Conservation (phyloP, 2,888 invertebrate genomes). For the Lymantria dispar region DNA sequence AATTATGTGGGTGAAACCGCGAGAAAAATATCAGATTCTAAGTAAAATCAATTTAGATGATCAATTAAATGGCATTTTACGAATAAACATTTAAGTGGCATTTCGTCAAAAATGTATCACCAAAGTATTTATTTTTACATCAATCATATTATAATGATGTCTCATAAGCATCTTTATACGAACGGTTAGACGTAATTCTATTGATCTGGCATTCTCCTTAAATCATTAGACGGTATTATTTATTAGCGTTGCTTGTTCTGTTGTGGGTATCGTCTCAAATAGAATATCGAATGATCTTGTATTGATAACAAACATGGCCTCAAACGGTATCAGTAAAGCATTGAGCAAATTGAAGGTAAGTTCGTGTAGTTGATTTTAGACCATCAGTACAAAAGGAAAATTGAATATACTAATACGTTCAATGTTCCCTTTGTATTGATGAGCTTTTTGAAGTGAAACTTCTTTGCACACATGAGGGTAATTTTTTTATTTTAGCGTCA, state of each 20-base stretch:
- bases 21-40: too few species aligned
- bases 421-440: too few species aligned
- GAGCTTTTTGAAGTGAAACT: too few species aligned
- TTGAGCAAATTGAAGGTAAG: neutral
- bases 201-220: slow-evolving; percentile 4
- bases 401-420: too few species aligned
- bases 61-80: too few species aligned
- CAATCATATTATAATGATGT: neutral
- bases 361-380: too few species aligned
- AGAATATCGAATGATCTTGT: slow-evolving; percentile 37
- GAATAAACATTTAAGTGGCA: too few species aligned
- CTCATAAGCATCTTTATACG: slow-evolving; percentile 2
- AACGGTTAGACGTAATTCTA: slow-evolving; percentile 8
- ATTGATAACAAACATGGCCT: slow-evolving; percentile 19
- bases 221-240: slow-evolving; percentile 33
- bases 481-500: too few species aligned
- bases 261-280: slow-evolving; percentile 26
- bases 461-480: too few species aligned
- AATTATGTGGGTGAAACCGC: too few species aligned
- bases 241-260: slow-evolving; percentile 24
- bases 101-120: neutral
- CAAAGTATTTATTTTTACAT: neutral
- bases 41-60: too few species aligned
- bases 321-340: slow-evolving; percentile 1
- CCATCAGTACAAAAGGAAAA: too few species aligned